Base-by-base conservation (phyloP, 2,797 vertebrate genomes). In the Tangara arthus region DNA sequence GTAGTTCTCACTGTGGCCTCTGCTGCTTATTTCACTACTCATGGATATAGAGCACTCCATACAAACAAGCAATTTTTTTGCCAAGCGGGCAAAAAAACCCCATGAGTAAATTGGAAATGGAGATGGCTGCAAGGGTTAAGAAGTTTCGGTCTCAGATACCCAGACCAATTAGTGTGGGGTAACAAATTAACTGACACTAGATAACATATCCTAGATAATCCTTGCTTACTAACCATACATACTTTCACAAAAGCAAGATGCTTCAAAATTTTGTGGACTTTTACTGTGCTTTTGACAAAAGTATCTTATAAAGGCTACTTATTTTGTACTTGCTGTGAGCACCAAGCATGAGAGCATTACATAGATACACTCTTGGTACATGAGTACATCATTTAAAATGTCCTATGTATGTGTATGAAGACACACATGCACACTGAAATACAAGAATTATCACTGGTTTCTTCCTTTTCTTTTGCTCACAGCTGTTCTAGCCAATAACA, bases 351-450 rank as follows among this genome's bases (percentile, higher is more conserved):
- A 72, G n/a, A 82, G 39, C 72, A 82, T 64, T 71, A 46, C 30
- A 72, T 0, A 86, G 34, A 64, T 15, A 47, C 8, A 50, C 5
- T 21, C 14, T 9, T 41, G 19, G 20, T 24, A 75, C 35, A 86
- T 8, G 30, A 76, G 78, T 3, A 46, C 5, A 20, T 64, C 22
- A 34, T 69, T 82, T 42, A 42, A 71, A 49, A 64, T 15, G 28
- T 22, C 41, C 0, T 4, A 2, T 9, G 11, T 27, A 41, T 35
- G 8, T 34, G 3, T 8, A 15, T 3, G 23, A 19, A 63, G 8
- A 47, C 5, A 85, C 12, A 55, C 5, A 15, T 12, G 12, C 14
- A 34, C 5, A 37, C 5, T 27, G 42, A 75, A 92, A 78, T 47
- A 49, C 11, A 64, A 81, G 41, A 81, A 83, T 52, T 68, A 64